Evolutionary conservation across 2,113 vertebrate genomes (phyloP).

Genomic region (Barnardius zonarius): DNA sequence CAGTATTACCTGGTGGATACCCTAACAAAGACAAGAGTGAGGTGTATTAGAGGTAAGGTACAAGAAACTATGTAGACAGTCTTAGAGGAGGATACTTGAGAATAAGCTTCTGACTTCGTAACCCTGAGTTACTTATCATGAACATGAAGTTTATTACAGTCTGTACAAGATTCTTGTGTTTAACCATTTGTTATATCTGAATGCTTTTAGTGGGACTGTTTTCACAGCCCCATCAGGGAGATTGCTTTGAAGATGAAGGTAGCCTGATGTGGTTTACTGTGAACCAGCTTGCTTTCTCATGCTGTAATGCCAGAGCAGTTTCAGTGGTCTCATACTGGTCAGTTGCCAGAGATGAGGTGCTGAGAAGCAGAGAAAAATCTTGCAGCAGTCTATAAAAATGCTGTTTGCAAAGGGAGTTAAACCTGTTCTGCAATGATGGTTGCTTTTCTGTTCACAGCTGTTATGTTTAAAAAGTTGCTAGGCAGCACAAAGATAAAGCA

Average conservation of each 20-base stretch:
- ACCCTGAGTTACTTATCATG: background rate
- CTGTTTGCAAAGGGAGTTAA: background rate
- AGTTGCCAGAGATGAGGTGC: background rate
- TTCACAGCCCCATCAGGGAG: background rate
- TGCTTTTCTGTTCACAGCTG: background rate
- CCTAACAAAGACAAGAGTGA: background rate
- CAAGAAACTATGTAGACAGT: background rate
- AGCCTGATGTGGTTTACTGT: background rate
- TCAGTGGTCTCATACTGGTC: background rate
- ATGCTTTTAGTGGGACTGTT: background rate
- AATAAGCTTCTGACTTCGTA: background rate
- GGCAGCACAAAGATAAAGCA: background rate
- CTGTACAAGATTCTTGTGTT: background rate
- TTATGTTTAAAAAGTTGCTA: background rate
- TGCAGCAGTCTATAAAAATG: background rate
- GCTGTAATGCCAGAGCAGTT: background rate
- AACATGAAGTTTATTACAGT: background rate
- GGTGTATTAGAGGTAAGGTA: background rate
- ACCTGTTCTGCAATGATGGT: background rate
- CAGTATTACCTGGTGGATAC: background rate
- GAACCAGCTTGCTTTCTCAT: background rate
- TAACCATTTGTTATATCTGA: background rate
- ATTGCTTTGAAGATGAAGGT: background rate
- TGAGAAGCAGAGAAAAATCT: background rate
- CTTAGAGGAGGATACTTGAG: background rate